Evolutionary conservation across 2,797 vertebrate genomes (phyloP).

Genomic region (Mallotus villosus): DNA sequence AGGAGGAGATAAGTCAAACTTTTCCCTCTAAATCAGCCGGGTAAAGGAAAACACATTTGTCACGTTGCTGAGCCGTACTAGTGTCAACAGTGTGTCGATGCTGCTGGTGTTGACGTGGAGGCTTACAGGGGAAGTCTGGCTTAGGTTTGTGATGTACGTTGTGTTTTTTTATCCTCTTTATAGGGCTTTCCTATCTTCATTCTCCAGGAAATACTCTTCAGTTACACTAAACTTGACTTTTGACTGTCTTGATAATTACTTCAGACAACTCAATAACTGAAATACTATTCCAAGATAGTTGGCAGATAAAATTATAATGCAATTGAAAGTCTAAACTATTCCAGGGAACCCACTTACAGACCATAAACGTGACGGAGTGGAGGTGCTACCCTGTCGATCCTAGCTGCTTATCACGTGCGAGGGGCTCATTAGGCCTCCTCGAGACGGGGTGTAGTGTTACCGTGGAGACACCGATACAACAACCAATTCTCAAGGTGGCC

Average conservation of each 20-base stretch:
- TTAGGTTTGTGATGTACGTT: too few relatives aligned
- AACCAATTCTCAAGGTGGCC: slow-evolving; percentile 1
- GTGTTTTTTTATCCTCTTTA: not conserved
- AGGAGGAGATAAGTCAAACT: slow-evolving; percentile 29
- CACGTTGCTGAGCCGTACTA: slow-evolving; percentile 49
- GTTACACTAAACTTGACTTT: too few relatives aligned
- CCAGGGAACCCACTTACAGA: not conserved
- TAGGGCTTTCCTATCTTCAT: too few relatives aligned
- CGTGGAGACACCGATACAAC: slow-evolving; percentile 32
- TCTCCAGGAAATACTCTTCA: too few relatives aligned
- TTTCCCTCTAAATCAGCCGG: slow-evolving; percentile 54
- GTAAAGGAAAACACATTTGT: slow-evolving; percentile 57
- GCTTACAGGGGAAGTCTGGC: not conserved
- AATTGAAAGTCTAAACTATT: not conserved
- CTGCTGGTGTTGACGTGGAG: slow-evolving; percentile 15
- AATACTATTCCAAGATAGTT: too few relatives aligned
- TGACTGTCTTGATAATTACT: too few relatives aligned
- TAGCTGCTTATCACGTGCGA: not conserved
- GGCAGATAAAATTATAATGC: too few relatives aligned
- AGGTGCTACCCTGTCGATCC: slow-evolving; percentile 6
- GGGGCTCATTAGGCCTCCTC: not conserved
- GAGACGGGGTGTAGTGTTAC: slow-evolving; percentile 41
- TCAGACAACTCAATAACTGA: too few relatives aligned
- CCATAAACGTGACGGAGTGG: not conserved
- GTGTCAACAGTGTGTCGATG: slow-evolving; percentile 10